Evolutionary conservation across 2,113 vertebrate genomes (phyloP).

Genomic region (Sialia sialis): DNA sequence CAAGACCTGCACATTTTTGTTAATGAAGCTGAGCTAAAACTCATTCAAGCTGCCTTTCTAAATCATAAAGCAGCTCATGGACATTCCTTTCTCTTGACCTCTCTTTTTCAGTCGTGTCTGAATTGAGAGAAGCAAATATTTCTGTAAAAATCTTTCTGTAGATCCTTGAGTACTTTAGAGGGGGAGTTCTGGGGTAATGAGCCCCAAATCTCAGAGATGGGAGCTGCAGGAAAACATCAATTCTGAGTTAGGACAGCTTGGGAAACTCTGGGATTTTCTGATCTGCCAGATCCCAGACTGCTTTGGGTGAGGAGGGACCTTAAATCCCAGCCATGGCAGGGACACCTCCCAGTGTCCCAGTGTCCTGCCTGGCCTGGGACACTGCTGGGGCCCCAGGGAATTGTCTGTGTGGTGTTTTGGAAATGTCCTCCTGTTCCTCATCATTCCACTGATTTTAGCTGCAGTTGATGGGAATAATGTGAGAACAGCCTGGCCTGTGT

Average conservation of each 20-base stretch:
- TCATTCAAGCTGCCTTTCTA: neutral
- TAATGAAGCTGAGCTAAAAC: constrained; percentile 26
- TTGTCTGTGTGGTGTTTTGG: neutral
- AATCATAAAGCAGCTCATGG: neutral
- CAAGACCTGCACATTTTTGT: constrained; percentile 18
- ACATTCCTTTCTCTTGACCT: neutral
- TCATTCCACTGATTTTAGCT: neutral
- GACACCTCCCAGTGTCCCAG: neutral
- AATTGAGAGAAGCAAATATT: neutral
- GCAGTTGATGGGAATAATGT: neutral
- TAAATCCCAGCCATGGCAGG: neutral
- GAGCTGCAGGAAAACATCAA: neutral
- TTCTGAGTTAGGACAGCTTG: neutral
- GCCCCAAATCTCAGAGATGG: neutral
- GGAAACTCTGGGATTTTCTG: neutral
- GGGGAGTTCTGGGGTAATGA: neutral
- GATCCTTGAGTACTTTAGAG: neutral
- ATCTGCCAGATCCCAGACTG: neutral
- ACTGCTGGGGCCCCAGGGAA: neutral
- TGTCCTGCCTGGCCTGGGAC: fast-evolving
- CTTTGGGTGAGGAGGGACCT: neutral
- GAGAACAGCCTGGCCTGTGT: neutral
- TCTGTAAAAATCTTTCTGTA: neutral
- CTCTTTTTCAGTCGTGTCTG: neutral
- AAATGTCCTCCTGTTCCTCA: neutral